Base-by-base conservation (phyloP, 2,113 vertebrate genomes). In the Dissostichus mawsoni region DNA sequence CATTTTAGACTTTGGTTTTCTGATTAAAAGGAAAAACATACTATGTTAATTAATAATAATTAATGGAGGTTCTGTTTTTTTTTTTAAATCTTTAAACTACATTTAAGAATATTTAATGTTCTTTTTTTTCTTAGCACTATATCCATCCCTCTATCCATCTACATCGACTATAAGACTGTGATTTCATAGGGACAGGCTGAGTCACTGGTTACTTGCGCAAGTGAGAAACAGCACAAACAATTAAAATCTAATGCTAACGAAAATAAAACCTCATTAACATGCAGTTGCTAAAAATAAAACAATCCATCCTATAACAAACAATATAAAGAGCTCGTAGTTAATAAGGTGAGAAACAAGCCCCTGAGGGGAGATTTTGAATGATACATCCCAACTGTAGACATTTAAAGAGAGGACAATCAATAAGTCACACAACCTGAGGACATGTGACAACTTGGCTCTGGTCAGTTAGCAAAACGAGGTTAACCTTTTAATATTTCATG, bases 401-500 rank as follows among this genome's bases (percentile, higher is more conserved):
- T 18, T 17, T 17, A 47, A 56, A 16, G n/a, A 70, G 41, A 63
- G 8, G 69, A 29, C 23, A 36, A 82, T 70, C 58, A 82, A 74
- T 69, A 58, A 72, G 50, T 70, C n/a, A 45, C 64, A 69, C 11
- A 5, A 64, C 44, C 73, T 3, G 7, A 66, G 71, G 79, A 76
- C 67, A 25, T 57, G 59, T 41, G 78, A 80, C 81, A 80, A 59
- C 75, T 80, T 79, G 70, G 0, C 90, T 93, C 84, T 94, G 94
- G 95, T 96, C 96, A 96, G 94, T 96, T 93, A 93, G 93, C 87
- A 86, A 94, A 96, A 95, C 84, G 88, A 95, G 93, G 94, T 95
- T 94, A 94, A 92, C 83, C 64, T 75, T 92, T 97, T 91, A 96
- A 96, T 96, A 95, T 97, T 96, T 96, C 93, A 96, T 96, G 93